A percentile compares a stretch with the other conserved stretches of the same genome.
Conservation (phyloP, 2,888 invertebrate genomes). For the Phaonia tiefii region DNA sequence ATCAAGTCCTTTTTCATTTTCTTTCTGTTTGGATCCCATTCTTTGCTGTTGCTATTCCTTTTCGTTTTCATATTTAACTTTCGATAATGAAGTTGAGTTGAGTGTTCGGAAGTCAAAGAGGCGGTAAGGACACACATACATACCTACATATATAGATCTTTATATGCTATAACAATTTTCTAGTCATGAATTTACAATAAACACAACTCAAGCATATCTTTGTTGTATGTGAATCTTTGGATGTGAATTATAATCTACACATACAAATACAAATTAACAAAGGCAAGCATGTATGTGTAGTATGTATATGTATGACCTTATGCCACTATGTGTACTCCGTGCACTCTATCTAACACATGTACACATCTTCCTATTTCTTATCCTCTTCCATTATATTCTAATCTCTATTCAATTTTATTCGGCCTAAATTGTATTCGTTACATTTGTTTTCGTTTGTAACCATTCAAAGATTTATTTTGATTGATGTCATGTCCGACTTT, state of each 20-base stretch:
- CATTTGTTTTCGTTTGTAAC: constrained; percentile 12
- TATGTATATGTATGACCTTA: neutral
- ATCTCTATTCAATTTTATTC: constrained; percentile 6
- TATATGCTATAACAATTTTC: constrained; percentile 39
- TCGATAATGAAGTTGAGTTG: constrained; percentile 38
- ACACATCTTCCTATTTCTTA: too few relatives aligned
- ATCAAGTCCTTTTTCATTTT: constrained; percentile 43
- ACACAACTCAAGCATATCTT: constrained; percentile 18
- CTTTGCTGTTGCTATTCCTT: neutral
- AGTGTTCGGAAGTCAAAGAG: too few relatives aligned
- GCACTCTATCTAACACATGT: too few relatives aligned
- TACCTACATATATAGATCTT: constrained; percentile 5
- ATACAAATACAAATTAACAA: neutral
- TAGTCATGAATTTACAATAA: constrained; percentile 40
- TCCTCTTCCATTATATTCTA: neutral
- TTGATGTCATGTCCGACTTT: constrained; percentile 7
- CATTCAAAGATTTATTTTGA: constrained; percentile 35
- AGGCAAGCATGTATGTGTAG: neutral
- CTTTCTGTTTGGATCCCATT: neutral
- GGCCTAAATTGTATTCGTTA: constrained; percentile 28
- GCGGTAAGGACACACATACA: neutral
- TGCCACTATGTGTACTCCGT: neutral
- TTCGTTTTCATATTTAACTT: constrained; percentile 40
- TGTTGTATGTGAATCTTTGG: neutral
- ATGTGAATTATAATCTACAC: neutral